Base-by-base conservation (phyloP, 2,113 vertebrate genomes). In the Limanda limanda region DNA sequence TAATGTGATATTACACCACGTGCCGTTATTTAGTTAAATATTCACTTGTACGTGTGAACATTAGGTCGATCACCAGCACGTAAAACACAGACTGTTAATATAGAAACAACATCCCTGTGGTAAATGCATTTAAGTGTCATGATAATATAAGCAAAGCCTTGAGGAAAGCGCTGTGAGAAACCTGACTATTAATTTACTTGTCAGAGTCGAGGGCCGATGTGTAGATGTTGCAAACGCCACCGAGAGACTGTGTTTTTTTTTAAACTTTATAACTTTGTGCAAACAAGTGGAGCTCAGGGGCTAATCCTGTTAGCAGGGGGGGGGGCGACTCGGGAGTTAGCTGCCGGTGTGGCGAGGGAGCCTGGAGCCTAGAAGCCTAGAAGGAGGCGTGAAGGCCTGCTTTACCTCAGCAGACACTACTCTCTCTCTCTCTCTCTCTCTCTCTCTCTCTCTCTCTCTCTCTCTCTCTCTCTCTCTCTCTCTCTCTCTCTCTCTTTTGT, bases 241-340 rank as follows among this genome's bases (percentile, higher is more conserved):
- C 70, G 62, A 69, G 85, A 80, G 82, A 79, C 61, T 56, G 77
- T 82, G 67, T 62, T 79, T 79, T 80, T 79, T 82, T 83, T 81
- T 80, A 48, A 71, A 78, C 74, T 71, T 88, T 76, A 89, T 90
- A 85, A 86, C 78, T 91, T 79, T 77, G 86, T 85, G 82, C 68
- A 81, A 88, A 83, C 71, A 80, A 89, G 86, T 77, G 74, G 65
- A 85, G 80, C 82, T 76, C 68, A 47, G 85, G 79, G 76, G 73
- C 68, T 89, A 85, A 88, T 90, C 87, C 73, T 78, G 87, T 90
- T 87, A 88, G 86, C 80, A 71, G 60, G 64, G 18, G 1, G 74
- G 18, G 1, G 74, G 62, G 59, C 55, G 73, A 71, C 71, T 72
- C 1, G 27, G 84, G 83, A 86, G 68, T 80, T 62, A 42, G 67